A percentile compares a stretch with the other conserved stretches of the same genome.
These are phyloP conservation scores for Epinephelus fuscoguttatus DNA, from an alignment of 2,113 vertebrate genomes.

Conservation along the genomic window DNA sequence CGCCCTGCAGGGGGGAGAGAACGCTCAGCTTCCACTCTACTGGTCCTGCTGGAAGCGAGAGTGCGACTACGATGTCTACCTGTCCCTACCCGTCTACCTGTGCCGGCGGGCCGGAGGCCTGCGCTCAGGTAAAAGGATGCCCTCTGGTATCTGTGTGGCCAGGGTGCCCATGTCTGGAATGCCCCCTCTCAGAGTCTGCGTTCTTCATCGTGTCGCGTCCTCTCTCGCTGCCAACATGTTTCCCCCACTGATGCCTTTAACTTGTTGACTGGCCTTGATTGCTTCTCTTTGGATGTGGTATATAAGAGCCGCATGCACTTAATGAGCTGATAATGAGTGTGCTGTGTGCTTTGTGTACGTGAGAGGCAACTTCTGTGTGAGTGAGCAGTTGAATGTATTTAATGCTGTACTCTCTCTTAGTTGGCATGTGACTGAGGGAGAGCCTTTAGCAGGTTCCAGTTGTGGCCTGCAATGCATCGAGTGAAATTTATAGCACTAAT, in stretches of 20 bases:
- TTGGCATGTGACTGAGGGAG: slow-evolving; percentile 53
- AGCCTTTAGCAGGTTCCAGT: slow-evolving; percentile 43
- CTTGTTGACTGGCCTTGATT: slow-evolving; percentile 57
- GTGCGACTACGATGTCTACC: slow-evolving; percentile 88
- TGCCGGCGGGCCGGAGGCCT: slow-evolving; percentile 87
- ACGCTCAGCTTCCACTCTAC: slow-evolving; percentile 86
- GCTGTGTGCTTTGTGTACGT: slow-evolving; percentile 49
- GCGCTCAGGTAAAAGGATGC: slow-evolving; percentile 85
- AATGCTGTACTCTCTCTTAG: slow-evolving; percentile 7
- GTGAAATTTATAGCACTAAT: slow-evolving; percentile 52
- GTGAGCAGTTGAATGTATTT: slow-evolving; percentile 37
- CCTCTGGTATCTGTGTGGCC: slow-evolving; percentile 59
- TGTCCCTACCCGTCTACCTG: slow-evolving; percentile 87
- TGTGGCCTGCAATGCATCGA: slow-evolving; percentile 55
- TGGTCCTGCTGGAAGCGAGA: slow-evolving; percentile 90
- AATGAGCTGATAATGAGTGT: slow-evolving; percentile 45
- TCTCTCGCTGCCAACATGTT: slow-evolving; percentile 58
- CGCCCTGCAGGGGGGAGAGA: slow-evolving; percentile 85
- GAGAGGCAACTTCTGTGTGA: slow-evolving; percentile 31
- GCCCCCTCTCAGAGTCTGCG: slow-evolving; percentile 64
- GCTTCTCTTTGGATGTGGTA: slow-evolving; percentile 64
- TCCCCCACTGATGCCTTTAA: slow-evolving; percentile 37
- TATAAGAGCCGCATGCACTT: slow-evolving; percentile 71
- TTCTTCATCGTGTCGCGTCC: slow-evolving; percentile 65
- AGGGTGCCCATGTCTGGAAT: slow-evolving; percentile 62